These are phyloP conservation scores for Tarsius wallacei DNA, from an alignment of 2,797 vertebrate genomes.

Conservation along the genomic window DNA sequence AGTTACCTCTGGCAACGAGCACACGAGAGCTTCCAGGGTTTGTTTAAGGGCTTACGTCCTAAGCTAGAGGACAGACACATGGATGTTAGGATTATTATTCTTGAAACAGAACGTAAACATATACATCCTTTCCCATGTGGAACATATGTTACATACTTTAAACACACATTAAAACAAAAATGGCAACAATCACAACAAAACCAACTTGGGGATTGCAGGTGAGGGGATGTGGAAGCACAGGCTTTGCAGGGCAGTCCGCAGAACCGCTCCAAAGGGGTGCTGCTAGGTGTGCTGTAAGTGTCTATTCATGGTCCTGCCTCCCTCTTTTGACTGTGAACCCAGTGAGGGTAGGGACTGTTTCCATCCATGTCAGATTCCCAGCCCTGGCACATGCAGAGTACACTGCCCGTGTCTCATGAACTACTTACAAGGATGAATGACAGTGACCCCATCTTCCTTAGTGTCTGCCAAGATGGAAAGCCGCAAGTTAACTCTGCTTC, in stretches of 20 bases:
- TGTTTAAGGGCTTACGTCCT: not conserved
- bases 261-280: not conserved
- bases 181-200: not conserved
- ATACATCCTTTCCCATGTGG: not conserved
- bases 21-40: not conserved
- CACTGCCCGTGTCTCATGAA: rapidly evolving
- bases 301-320: not conserved
- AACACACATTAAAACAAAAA: not conserved
- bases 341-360: not conserved
- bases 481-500: not conserved
- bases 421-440: rapidly evolving
- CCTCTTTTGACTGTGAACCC: not conserved
- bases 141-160: not conserved
- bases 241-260: not conserved
- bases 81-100: not conserved
- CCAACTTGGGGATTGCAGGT: not conserved
- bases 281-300: no score
- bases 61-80: not conserved
- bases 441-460: rapidly evolving
- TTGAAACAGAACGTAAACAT: not conserved
- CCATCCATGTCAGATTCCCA: not conserved
- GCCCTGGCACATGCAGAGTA: rapidly evolving
- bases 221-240: not conserved
- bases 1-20: not conserved
- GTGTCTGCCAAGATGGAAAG: not conserved